A percentile compares a stretch with the other conserved stretches of the same genome.
Evolutionary conservation across 2,113 vertebrate species (phyloP).

Genomic region (Rhinolophus ferrumequinum): DNA sequence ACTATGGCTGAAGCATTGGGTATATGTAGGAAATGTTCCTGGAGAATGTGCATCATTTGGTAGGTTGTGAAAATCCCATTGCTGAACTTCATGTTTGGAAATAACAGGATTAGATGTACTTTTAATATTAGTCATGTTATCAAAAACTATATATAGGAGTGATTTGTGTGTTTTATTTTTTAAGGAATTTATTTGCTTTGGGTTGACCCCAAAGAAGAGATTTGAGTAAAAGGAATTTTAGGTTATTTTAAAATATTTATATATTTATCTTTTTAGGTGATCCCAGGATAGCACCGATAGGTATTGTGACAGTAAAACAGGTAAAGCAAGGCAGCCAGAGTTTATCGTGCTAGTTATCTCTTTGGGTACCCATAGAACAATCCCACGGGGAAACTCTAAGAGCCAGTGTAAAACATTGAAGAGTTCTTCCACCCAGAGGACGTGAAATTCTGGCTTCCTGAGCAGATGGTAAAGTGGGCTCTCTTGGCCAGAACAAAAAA

Average conservation of each 20-base stretch:
- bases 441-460: not conserved
- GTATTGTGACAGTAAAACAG: not conserved
- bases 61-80: not conserved
- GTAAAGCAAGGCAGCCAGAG: not conserved
- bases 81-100: not conserved
- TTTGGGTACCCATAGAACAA: not conserved
- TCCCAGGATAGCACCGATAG: not conserved
- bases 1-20: not conserved
- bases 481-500: not conserved
- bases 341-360: not conserved
- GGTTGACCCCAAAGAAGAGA: not conserved
- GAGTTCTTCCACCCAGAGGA: not conserved
- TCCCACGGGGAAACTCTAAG: not conserved
- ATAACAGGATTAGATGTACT: not conserved
- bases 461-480: not conserved
- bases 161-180: not conserved
- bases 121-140: not conserved
- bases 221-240: not conserved
- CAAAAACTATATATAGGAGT: not conserved
- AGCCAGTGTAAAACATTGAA: not conserved
- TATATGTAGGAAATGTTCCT: not conserved
- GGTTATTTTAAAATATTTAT: not conserved
- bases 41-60: not conserved
- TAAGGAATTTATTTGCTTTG: not conserved
- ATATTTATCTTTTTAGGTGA: not conserved